These are phyloP conservation scores for Xylophagus ater DNA, from an alignment of 2,888 invertebrate genomes.

Conservation along the genomic window DNA sequence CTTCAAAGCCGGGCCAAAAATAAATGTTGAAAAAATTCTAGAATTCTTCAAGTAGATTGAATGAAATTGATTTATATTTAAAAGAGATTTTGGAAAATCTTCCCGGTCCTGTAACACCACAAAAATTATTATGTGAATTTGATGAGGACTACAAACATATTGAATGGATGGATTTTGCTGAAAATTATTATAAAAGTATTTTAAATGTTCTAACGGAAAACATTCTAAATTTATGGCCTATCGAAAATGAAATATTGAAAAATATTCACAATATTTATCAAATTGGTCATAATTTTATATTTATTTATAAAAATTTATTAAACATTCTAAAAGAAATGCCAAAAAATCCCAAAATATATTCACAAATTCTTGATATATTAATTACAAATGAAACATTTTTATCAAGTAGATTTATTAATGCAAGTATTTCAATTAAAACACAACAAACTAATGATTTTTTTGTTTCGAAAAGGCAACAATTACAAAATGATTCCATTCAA, in stretches of 20 bases:
- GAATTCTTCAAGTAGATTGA: too few species aligned
- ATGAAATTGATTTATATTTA: conserved; percentile 29
- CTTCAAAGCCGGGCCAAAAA: too few species aligned
- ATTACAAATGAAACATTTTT: conserved; percentile 28
- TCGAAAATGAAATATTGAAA: conserved; percentile 21
- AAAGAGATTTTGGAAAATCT: conserved; percentile 30
- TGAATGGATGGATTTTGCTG: conserved; percentile 34
- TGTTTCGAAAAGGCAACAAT: too few species aligned
- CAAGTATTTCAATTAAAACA: too few species aligned
- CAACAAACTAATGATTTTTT: too few species aligned
- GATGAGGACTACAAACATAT: conserved; percentile 40
- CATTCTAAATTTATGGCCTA: conserved; percentile 50
- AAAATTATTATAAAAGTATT: conserved; percentile 42
- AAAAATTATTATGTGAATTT: conserved; percentile 47
- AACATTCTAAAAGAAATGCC: conserved; percentile 16
- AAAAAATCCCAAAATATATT: conserved; percentile 18
- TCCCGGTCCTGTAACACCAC: conserved; percentile 47
- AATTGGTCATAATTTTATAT: conserved; percentile 29
- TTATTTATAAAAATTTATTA: conserved; percentile 21
- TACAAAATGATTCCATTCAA: conserved; percentile 49
- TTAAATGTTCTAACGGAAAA: conserved; percentile 41
- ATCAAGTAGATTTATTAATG: conserved; percentile 23
- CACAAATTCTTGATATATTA: too few species aligned
- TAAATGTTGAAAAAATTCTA: too few species aligned
- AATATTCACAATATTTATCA: conserved; percentile 25